A percentile compares a stretch with the other conserved stretches of the same genome.
phyloP scores from a whole-genome alignment of 2,888 invertebrate species.

The Sympetrum striolatum region DNA sequence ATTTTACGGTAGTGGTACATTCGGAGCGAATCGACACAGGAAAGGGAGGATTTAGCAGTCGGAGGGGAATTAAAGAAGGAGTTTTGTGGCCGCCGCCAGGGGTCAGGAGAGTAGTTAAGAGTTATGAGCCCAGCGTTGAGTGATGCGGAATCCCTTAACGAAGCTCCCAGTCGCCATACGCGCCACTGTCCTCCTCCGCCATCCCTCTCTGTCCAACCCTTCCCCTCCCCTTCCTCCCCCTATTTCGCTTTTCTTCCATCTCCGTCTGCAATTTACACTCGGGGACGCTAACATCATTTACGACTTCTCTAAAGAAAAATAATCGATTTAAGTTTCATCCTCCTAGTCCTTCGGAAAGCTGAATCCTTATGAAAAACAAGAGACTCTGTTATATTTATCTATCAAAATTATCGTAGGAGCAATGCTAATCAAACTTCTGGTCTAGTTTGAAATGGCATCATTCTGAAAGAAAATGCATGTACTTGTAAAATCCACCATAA shows the following conservation, averaged over 20 bases:
- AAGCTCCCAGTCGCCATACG: conserved; percentile 37
- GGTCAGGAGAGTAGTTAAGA: conserved; percentile 44
- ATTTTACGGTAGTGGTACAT: neutral
- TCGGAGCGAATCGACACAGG: neutral
- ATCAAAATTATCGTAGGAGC: too few relatives aligned
- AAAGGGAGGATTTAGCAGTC: neutral
- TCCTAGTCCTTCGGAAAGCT: neutral
- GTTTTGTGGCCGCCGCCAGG: conserved; percentile 5
- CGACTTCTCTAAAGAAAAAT: neutral
- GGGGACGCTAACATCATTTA: conserved; percentile 18
- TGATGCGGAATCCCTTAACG: conserved; percentile 44
- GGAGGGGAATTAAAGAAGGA: neutral
- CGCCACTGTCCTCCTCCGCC: conserved; percentile 24
- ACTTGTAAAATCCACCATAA: too few relatives aligned
- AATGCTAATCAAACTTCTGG: too few relatives aligned
- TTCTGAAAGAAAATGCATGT: too few relatives aligned
- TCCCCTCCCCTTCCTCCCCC: neutral
- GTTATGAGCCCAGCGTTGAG: conserved; percentile 44
- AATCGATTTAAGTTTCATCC: conserved; percentile 25
- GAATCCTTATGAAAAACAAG: neutral
- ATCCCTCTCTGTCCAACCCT: neutral
- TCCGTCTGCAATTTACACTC: neutral
- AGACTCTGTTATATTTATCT: neutral
- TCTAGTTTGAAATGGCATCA: too few relatives aligned
- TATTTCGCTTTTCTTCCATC: neutral